Evolutionary conservation across 2,113 vertebrate genomes (phyloP), one percentile per base, ranked within the genome.

Genomic region (Amblyornis subalaris): DNA sequence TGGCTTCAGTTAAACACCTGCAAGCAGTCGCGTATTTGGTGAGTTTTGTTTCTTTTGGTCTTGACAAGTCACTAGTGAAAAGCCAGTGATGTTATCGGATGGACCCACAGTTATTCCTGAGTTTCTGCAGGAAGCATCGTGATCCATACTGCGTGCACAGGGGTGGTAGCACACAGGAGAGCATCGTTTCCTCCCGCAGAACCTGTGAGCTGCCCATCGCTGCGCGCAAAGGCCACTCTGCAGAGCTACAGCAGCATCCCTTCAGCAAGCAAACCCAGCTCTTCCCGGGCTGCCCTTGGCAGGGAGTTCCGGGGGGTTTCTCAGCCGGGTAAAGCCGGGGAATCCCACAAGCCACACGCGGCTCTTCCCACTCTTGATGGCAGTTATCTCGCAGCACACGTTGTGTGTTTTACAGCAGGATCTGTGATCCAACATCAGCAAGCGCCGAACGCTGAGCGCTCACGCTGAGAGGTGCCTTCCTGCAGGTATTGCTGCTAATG

Each of bases 201-300:
- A 15, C 42, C 58, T 10, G 1, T 6, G 8, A 19, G 44, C 53
- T 54, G 5, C 61, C 73, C 62, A 2, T 17, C 1, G 3, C 80
- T 10, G 18, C 0, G 0, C 28, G 60, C 28, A 7, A 47, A 6
- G 0, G 8, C 67, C 20, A 0, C 66, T n/a, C 67, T 31, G 50
- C 28, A n/a, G 33, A 54, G 44, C 47, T 18, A 3, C 85, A 40
- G 50, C 40, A 48, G 14, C 6, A 21, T 12, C 81, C 69, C 42
- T 26, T 7, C 1, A 1, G 38, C 42, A n/a, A 78, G 14, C 20
- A 58, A 61, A 22, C 8, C 45, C 60, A 5, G 0, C 0, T 2
- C 51, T 3, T 3, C 33, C 1, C 12, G 35, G 60, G 5, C 40
- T 14, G 25, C 55, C 40, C 54, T 72, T 2, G 2, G 50, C 7